Base-by-base conservation (phyloP, 2,113 vertebrate genomes). In the Leucopsar rothschildi region DNA sequence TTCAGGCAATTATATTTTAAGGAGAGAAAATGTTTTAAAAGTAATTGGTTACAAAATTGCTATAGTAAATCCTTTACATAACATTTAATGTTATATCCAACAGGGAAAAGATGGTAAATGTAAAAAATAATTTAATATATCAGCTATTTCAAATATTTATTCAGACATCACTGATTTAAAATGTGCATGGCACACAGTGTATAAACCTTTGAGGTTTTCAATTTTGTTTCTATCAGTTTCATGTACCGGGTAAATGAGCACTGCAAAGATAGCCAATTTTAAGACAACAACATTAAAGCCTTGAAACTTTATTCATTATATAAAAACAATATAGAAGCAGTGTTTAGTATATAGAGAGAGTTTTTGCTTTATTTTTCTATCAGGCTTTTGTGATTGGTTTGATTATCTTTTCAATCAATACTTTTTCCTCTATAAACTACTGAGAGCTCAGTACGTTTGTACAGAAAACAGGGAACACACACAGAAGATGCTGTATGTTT, bases 1-100 rank as follows among this genome's bases (percentile, higher is more conserved):
- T 87, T 80, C 66, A 73, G 39, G 78, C 88, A 96, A 73, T 96
- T 96, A 93, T 87, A 78, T 44, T 95, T 96, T 88, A 94, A 93
- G 37, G 64, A 42, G 6, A 93, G 37, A 95, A 95, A 84, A 87
- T 82, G 5, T 76, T 28, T 90, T 96, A 70, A 93, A 96, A 78
- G 57, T 82, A 94, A 53, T 92, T 8, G 8, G 14, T 60, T 85
- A 31, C 60, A 84, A 95, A 97, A 97, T 31, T 88, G 35, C 42
- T 56, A 1, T 21, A 75, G 17, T 88, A 93, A 95, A 93, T 95
- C 27, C 86, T 94, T 92, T 95, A 61, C n/a, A 86, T 82, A 96
- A 69, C 24, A 78, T 69, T 90, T 83, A 85, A 27, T 55, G 72
- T 78, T 92, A 55, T 55, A 78, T 57, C 29, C 64, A 92, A 69